phyloP scores from a whole-genome alignment of 2,797 vertebrate genomes.

The Macropus fuliginosus region DNA sequence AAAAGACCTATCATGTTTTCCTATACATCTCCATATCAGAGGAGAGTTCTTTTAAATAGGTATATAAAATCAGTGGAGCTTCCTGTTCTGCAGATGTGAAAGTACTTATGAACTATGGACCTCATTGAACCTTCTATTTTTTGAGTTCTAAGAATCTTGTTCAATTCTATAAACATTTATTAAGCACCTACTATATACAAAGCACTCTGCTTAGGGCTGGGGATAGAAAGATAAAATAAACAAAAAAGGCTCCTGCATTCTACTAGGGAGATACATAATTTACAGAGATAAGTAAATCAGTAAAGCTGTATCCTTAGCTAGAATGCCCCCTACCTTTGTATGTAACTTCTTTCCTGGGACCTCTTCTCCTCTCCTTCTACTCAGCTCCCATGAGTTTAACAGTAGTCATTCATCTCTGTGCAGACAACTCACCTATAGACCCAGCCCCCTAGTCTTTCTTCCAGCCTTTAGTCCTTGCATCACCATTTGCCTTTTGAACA shows the following conservation, averaged over 20 bases:
- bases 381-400: not conserved
- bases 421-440: not conserved
- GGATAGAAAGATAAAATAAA: not conserved
- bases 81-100: not conserved
- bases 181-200: not conserved
- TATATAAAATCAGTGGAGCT: not conserved
- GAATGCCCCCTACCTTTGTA: not conserved
- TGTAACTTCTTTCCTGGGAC: not conserved
- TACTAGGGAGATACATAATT: not conserved
- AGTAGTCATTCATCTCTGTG: not conserved
- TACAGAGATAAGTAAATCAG: not conserved
- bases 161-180: not conserved
- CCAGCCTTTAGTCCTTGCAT: not conserved
- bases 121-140: not conserved
- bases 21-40: not conserved
- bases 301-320: not conserved
- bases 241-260: not conserved
- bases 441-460: not conserved
- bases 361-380: not conserved
- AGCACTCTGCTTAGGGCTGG: not conserved
- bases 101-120: not conserved
- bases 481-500: not conserved
- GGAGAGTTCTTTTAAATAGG: not conserved
- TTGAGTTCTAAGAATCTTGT: not conserved
- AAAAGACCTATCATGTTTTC: slow-evolving; percentile 28